Conservation (phyloP, 64 coral and sea anemone species). For the Porites australiensis region DNA sequence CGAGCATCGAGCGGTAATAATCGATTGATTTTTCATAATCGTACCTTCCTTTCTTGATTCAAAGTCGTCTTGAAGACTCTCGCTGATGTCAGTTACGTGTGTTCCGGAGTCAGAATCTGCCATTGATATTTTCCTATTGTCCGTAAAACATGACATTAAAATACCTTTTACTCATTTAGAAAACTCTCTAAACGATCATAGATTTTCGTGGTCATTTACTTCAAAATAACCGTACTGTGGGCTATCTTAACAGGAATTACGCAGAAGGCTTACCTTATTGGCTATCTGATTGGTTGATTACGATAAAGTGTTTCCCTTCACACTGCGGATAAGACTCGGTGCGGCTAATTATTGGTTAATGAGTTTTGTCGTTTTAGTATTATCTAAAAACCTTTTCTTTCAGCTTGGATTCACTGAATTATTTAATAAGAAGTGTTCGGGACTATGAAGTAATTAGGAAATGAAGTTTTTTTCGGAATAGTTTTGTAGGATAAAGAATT, state of each 20-base stretch:
- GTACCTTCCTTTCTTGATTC: conserved; percentile 88
- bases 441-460: conserved; percentile 3
- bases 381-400: not conserved
- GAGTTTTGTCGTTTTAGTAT: not conserved
- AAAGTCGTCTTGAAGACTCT: conserved; percentile 59
- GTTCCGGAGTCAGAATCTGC: conserved; percentile 93
- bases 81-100: conserved; percentile 84
- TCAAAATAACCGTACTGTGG: not conserved
- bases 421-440: conserved; percentile 13
- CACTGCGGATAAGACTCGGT: not conserved
- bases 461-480: conserved; percentile 1
- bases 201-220: not conserved
- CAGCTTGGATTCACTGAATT: conserved; percentile 32
- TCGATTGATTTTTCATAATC: too few species aligned
- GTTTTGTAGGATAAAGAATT: not conserved
- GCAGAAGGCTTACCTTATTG: not conserved
- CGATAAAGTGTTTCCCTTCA: not conserved
- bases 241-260: not conserved
- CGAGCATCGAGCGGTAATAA: too few species aligned
- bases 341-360: conserved; percentile 34
- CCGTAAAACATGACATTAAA: conserved; percentile 41
- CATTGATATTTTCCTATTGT: conserved; percentile 56
- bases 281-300: conserved; percentile 7
- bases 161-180: not conserved
- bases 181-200: not conserved